phyloP scores from a whole-genome alignment of 2,888 invertebrate species.

The Helobdella robusta region DNA sequence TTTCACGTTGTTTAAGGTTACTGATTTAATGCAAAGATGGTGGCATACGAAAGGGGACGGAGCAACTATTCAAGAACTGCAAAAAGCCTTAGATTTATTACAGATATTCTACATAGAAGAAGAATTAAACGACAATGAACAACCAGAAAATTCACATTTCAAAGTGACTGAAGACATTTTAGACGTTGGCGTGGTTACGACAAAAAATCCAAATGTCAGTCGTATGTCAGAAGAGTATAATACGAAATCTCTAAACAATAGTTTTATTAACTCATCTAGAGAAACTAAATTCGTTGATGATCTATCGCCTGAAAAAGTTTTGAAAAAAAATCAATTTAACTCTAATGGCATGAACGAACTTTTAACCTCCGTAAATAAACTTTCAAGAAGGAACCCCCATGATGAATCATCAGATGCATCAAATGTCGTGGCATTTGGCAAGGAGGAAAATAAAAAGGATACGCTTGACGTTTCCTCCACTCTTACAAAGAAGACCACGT shows the following conservation, averaged over 20 bases:
- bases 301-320: slow-evolving; percentile 9
- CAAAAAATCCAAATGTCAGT: slow-evolving; percentile 34
- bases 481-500: background rate
- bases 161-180: slow-evolving; percentile 33
- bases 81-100: slow-evolving; percentile 34
- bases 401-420: background rate
- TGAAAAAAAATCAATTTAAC: slow-evolving; percentile 18
- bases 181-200: slow-evolving; percentile 32
- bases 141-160: background rate
- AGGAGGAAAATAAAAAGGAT: too few relatives aligned
- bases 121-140: slow-evolving; percentile 26
- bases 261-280: slow-evolving; percentile 27
- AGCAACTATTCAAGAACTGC: slow-evolving; percentile 36
- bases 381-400: slow-evolving; percentile 10
- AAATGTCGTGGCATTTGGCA: too few relatives aligned
- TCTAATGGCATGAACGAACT: slow-evolving; percentile 8
- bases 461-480: too few relatives aligned
- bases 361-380: slow-evolving; percentile 5
- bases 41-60: slow-evolving; percentile 34
- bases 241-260: slow-evolving; percentile 31
- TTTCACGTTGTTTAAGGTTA: too few relatives aligned
- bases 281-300: background rate
- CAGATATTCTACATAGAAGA: slow-evolving; percentile 35
- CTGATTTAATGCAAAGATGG: slow-evolving; percentile 37
- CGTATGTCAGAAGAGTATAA: slow-evolving; percentile 34